Base-by-base conservation (phyloP, 1,140 invertebrate genomes). In the Temnothorax longispinosus region DNA sequence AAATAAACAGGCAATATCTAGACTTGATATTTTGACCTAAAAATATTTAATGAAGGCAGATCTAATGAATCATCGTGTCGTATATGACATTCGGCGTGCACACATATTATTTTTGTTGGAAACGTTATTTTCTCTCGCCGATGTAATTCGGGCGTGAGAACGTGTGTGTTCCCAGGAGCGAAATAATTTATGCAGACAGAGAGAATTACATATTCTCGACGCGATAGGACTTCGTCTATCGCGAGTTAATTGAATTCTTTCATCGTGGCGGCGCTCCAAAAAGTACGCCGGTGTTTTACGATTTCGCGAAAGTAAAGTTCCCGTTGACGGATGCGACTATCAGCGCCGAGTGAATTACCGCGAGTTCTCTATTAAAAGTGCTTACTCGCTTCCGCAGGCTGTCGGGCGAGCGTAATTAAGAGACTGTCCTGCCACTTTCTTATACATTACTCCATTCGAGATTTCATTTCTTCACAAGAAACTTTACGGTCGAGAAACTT, bases 341-440 rank as follows among this genome's bases (percentile, higher is more conserved):
- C 80, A 35, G 15, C 54, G 41, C 38, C 27, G 32, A 60, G 62
- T 84, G 67, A 87, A 87, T 89, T 90, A 85, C 78, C 69, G 56
- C 65, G 81, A 35, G 77, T 18, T 87, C 38, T 85, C 81, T 82
- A 87, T 89, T 87, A 90, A 90, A 80, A 75, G 88, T 76, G 77
- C 75, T 86, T 82, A 81, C 76, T 74, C 58, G 69, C 38, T 54
- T 54, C 35, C 84, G 62, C 18, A 76, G 56, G 75, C 75, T 77
- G 67, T n/a, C 41, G 52, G 41, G 32, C 27, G 62, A 60, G 60
- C 44, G 56, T 89, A 89, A 89, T 90, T 90, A 90, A 90, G 67
- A 74, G 80, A 60, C 41, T n/a, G 69, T n/a, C 50, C 11, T 54
- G 78, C 52, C 54, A 62, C 69, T 75, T 75, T 84, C 80, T 84